A percentile compares a stretch with the other conserved stretches of the same genome.
These are phyloP conservation scores for Anomalospiza imberbis DNA, from an alignment of 2,797 vertebrate genomes.

Conservation along the genomic window DNA sequence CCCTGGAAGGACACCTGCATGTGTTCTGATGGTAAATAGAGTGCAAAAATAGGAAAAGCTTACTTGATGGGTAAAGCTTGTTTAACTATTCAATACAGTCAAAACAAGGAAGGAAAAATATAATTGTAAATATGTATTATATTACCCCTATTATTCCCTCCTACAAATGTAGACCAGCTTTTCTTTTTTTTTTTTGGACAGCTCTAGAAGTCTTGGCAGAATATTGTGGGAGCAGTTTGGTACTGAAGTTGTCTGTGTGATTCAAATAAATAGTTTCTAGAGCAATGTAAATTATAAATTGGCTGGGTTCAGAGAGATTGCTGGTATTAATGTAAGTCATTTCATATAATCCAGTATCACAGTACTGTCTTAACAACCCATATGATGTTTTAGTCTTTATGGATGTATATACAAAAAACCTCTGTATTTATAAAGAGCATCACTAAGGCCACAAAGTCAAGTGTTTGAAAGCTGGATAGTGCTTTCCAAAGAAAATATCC, in stretches of 20 bases:
- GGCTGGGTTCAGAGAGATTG: not conserved
- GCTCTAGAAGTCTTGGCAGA: not conserved
- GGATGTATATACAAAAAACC: not conserved
- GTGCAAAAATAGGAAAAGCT: not conserved
- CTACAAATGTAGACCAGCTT: too few relatives aligned
- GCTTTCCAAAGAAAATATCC: constrained; percentile 27
- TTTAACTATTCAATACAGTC: not conserved
- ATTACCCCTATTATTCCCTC: too few relatives aligned
- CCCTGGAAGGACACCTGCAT: not conserved
- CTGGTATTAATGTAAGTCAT: not conserved
- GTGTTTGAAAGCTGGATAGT: not conserved
- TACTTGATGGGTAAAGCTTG: not conserved
- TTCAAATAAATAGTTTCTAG: not conserved
- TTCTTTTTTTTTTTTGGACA: not conserved
- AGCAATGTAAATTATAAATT: not conserved
- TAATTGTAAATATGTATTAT: not conserved
- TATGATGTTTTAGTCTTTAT: not conserved
- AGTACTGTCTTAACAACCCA: not conserved
- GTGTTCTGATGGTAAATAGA: not conserved
- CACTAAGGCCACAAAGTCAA: not conserved
- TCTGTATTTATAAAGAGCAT: not conserved
- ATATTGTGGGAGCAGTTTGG: not conserved
- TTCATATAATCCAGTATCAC: not conserved
- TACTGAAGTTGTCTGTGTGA: not conserved
- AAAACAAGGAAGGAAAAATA: not conserved